phyloP scores from a whole-genome alignment of 1,140 invertebrate species.

The Danaus melanippus region DNA sequence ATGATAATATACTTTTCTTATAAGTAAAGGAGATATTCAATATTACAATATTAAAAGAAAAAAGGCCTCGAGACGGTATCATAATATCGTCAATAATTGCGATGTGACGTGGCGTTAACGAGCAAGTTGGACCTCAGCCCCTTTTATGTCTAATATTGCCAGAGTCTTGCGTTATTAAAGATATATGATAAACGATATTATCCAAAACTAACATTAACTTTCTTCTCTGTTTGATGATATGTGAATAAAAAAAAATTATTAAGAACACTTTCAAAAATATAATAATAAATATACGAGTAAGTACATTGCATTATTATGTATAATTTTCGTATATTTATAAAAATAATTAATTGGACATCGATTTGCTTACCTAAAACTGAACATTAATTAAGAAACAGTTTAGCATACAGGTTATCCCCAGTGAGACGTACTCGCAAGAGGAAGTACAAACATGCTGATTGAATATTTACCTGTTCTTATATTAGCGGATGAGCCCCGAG shows the following conservation, averaged over 20 bases:
- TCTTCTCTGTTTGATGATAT: too few species aligned
- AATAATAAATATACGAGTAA: too few species aligned
- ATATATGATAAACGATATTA: background rate
- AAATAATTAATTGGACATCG: too few species aligned
- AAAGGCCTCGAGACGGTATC: background rate
- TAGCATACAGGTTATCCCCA: too few species aligned
- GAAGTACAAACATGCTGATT: slow-evolving; percentile 10
- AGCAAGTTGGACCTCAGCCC: slow-evolving; percentile 1
- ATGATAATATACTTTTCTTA: too few species aligned
- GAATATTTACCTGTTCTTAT: slow-evolving; percentile 22
- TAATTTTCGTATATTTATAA: background rate
- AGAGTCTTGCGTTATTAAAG: slow-evolving; percentile 1
- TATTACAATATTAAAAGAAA: too few species aligned
- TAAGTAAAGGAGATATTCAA: too few species aligned
- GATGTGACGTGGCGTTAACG: slow-evolving; percentile 5
- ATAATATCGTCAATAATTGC: slow-evolving; percentile 9
- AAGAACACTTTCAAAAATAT: too few species aligned
- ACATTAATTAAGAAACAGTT: too few species aligned
- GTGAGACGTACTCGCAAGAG: background rate
- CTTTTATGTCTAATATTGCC: slow-evolving; percentile 6
- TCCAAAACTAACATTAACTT: background rate
- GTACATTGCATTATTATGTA: too few species aligned
- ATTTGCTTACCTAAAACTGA: too few species aligned
- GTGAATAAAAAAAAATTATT: background rate
- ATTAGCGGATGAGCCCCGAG: slow-evolving; percentile 2